Evolutionary conservation across 2,888 invertebrate genomes (phyloP).

Genomic region (Drosophila robusta): DNA sequence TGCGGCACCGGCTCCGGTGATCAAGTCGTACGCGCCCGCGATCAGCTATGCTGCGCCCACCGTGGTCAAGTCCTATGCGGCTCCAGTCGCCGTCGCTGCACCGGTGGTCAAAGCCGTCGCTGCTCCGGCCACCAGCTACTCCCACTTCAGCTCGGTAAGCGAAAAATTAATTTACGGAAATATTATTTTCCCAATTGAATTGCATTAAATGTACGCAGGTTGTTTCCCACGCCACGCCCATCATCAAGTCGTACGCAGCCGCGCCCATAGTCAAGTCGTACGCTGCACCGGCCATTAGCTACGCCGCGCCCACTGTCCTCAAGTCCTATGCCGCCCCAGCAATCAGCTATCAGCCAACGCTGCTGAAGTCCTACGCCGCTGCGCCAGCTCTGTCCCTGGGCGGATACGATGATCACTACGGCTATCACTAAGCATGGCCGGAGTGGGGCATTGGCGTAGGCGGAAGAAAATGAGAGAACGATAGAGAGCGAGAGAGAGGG

Average conservation of each 20-base stretch:
- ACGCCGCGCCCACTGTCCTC: constrained; percentile 63
- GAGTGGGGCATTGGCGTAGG: constrained; percentile 12
- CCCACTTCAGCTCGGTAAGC: constrained; percentile 86
- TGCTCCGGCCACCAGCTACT: constrained; percentile 86
- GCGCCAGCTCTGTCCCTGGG: constrained; percentile 52
- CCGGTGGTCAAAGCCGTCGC: constrained; percentile 10
- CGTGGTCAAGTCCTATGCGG: constrained; percentile 58
- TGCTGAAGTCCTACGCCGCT: constrained; percentile 70
- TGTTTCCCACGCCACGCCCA: constrained; percentile 73
- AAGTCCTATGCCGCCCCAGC: constrained; percentile 76
- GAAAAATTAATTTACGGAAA: not conserved
- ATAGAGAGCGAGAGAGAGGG: constrained; percentile 8
- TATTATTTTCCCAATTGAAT: not conserved
- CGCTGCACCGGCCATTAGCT: constrained; percentile 70
- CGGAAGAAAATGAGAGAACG: not conserved
- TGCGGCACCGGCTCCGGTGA: constrained; percentile 56
- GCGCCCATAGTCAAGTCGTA: constrained; percentile 60
- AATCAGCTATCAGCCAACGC: constrained; percentile 69
- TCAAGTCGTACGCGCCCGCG: constrained; percentile 74
- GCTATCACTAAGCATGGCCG: constrained; percentile 62
- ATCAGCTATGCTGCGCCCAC: constrained; percentile 63
- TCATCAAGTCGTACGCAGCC: constrained; percentile 72
- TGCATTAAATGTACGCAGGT: constrained; percentile 53
- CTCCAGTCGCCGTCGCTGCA: constrained; percentile 53
- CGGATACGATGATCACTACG: constrained; percentile 69